phyloP scores from a whole-genome alignment of 2,888 invertebrate genomes.

The Xylota segnis region DNA sequence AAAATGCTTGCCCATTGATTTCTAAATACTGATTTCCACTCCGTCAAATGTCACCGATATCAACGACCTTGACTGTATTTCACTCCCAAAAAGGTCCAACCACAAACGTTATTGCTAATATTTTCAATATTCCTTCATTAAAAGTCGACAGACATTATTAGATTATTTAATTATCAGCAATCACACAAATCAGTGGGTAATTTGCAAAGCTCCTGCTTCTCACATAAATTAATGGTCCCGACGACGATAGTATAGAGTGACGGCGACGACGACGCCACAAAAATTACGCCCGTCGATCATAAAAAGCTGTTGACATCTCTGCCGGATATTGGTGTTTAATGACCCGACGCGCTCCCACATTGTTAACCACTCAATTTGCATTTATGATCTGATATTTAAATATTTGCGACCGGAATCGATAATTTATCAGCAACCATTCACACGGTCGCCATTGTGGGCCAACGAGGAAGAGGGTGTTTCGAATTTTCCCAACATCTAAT shows the following conservation, averaged over 20 bases:
- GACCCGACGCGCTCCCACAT: constrained; percentile 68
- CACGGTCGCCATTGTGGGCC: constrained; percentile 25
- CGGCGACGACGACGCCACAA: constrained; percentile 1
- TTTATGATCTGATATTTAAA: constrained; percentile 69
- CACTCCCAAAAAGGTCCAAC: background rate
- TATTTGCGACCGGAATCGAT: constrained; percentile 69
- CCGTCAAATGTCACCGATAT: background rate
- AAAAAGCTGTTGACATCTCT: constrained; percentile 46
- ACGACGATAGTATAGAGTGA: background rate
- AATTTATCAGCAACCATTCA: constrained; percentile 63
- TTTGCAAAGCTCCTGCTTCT: constrained; percentile 2
- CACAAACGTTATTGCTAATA: background rate
- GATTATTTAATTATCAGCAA: background rate
- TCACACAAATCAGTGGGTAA: background rate
- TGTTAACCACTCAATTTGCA: constrained; percentile 54
- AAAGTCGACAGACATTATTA: background rate
- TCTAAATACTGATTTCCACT: too few species aligned
- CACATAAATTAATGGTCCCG: constrained; percentile 27
- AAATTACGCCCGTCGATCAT: constrained; percentile 16
- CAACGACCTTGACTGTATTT: background rate
- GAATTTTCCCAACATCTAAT: constrained; percentile 3
- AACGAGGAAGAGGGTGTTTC: background rate
- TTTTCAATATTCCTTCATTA: background rate
- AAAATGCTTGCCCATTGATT: too few species aligned
- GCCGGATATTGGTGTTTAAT: constrained; percentile 73